Evolutionary conservation across 2,797 vertebrate species (phyloP), one percentile per base, ranked within the genome.

Genomic region (Aphelocoma californica): DNA sequence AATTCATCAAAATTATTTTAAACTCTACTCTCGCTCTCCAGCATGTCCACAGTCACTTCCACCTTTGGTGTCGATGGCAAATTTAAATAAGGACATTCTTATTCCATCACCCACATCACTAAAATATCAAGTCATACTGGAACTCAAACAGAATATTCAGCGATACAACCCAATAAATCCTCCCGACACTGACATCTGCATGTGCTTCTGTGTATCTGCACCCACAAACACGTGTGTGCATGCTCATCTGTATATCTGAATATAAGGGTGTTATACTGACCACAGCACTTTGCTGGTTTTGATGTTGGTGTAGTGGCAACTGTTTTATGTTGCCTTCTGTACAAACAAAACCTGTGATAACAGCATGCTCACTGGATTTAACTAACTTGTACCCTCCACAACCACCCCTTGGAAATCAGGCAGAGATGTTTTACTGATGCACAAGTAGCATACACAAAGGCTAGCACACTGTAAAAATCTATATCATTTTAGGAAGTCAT

Each of bases 161-260:
- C 50, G 70, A 44, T 29, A 61, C 28, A 71, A 45, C 4, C 12
- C 8, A 71, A 18, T 26, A 88, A 86, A 81, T 56, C 19, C 28
- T 60, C 50, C 18, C 4, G 23, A 2, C 6, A 10, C 8, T 70
- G 54, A 66, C 15, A 38, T 1, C 56, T 4, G 4, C 57, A 32
- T 3, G 12, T 47, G 24, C 12, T 62, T 83, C 50, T 38, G 19
- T 2, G 18, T 34, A 74, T 12, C 62, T 48, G n/a, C 2, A 2
- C 17, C 45, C 32, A 84, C 4, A 14, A 21, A 69, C 2, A 57
- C 1, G 1, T 1, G 4, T 38, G 18, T 14, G 17, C 31, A 31
- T 6, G 12, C 23, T 67, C 3, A 1, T 62, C 47, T 62, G 6
- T 3, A 2, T 32, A 21, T 8, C 19, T 36, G 38, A 79, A 77